Evolutionary conservation across 2,797 vertebrate genomes (phyloP), one percentile per base, ranked within the genome.

Genomic region (Sebastes hubbsi): DNA sequence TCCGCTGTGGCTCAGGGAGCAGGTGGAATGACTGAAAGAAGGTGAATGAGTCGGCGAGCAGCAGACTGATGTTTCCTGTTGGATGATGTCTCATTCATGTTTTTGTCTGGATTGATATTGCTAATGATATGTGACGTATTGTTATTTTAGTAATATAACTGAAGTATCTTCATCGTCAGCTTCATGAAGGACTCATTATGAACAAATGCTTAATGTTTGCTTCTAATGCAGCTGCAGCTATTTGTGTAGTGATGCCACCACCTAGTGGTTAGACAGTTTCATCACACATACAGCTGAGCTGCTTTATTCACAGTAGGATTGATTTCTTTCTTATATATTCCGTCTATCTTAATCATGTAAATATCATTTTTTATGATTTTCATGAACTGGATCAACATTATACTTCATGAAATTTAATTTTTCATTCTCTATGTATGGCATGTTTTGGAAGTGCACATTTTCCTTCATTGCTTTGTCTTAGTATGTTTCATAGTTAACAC

Each of bases 191-290:
- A 9, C 10, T 1, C 12, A 25, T 16, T 13, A 18, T 55, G 8
- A 66, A 25, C 20, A 38, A 2, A 54, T 12, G n/a, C 7, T 16
- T 16, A 2, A 34, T 69, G 22, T 14, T 13, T 20, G 52, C 25
- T 36, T 24, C 22, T n/a, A n/a, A 5, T 22, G 62, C 5, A 46
- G n/a, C 67, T 22, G 62, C 5, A 46, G n/a, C 67, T 63, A 88
- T 92, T 92, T 81, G 80, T 91, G 91, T 87, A 83, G 78, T 86
- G 72, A 87, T 78, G 54, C 83, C 80, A 78, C 92, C 93, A 95
- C 89, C 94, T 93, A 77, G 92, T 94, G 94, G 93, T 60, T 27
- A 75, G 8, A 25, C 18, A 9, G 27, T 69, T 80, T 83, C 70
- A 90, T 84, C 92, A 71, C 92, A 93, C 11, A 49, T 58, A 67